These are phyloP conservation scores for Canis aureus DNA, from an alignment of 2,113 vertebrate genomes.

Conservation along the genomic window DNA sequence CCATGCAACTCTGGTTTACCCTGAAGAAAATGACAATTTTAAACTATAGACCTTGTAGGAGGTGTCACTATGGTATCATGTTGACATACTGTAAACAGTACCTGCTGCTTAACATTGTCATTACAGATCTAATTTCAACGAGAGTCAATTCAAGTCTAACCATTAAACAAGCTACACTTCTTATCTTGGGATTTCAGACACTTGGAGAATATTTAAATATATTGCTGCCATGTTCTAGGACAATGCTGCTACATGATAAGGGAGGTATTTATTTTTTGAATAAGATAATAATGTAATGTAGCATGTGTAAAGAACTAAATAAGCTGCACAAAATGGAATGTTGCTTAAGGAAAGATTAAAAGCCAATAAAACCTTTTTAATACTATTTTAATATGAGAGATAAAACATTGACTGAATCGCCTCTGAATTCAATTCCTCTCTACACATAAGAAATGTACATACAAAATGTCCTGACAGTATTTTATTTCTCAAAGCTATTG, in stretches of 20 bases:
- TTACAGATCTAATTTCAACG: neutral
- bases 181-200: slow-evolving; percentile 68
- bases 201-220: neutral
- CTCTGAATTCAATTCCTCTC: neutral
- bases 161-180: neutral
- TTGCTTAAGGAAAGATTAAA: slow-evolving; percentile 66
- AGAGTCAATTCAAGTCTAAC: neutral
- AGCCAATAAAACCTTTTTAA: slow-evolving; percentile 56
- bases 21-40: neutral
- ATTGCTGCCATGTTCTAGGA: neutral
- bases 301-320: slow-evolving; percentile 53
- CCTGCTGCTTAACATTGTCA: neutral
- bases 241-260: neutral
- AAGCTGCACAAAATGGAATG: neutral
- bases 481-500: neutral
- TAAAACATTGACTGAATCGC: slow-evolving; percentile 1
- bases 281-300: slow-evolving; percentile 40
- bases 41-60: neutral
- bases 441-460: neutral
- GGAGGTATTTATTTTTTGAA: slow-evolving; percentile 26
- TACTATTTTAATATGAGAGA: slow-evolving; percentile 53
- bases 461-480: neutral
- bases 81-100: neutral
- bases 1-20: neutral
- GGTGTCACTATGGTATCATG: neutral